Evolutionary conservation across 2,888 invertebrate genomes (phyloP).

Genomic region (Selenia dentaria): DNA sequence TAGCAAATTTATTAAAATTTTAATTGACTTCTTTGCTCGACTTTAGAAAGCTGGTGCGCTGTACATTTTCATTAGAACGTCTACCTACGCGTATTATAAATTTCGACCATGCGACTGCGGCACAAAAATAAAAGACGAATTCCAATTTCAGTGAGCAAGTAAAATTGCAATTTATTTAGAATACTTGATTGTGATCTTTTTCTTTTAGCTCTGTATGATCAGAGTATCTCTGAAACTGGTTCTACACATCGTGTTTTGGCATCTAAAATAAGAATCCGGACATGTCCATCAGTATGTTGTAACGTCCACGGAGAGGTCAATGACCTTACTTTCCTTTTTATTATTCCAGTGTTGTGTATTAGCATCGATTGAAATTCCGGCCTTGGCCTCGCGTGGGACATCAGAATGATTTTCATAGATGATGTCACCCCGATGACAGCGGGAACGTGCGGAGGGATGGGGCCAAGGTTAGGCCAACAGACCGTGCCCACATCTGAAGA

Average conservation of each 20-base stretch:
- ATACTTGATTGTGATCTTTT: constrained; percentile 34
- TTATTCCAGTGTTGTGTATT: constrained; percentile 56
- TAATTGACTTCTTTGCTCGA: constrained; percentile 33
- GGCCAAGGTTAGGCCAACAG: constrained; percentile 76
- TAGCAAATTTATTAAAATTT: constrained; percentile 25
- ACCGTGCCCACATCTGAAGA: constrained; percentile 70
- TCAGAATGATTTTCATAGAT: constrained; percentile 55
- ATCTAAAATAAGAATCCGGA: constrained; percentile 68
- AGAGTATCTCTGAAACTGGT: constrained; percentile 48
- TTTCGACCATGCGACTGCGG: constrained; percentile 44
- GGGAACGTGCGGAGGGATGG: constrained; percentile 67
- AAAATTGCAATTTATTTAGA: constrained; percentile 46
- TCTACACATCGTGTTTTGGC: constrained; percentile 54
- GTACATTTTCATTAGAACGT: constrained; percentile 54
- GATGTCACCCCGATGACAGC: constrained; percentile 69
- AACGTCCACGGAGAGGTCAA: constrained; percentile 60
- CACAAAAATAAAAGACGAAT: constrained; percentile 41
- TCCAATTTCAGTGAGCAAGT: constrained; percentile 47
- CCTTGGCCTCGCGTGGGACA: constrained; percentile 63
- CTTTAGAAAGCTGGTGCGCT: constrained; percentile 58
- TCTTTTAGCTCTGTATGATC: constrained; percentile 44
- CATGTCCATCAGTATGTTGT: constrained; percentile 52
- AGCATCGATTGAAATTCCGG: constrained; percentile 60
- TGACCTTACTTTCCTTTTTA: constrained; percentile 77
- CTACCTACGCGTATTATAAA: constrained; percentile 59